Conservation (phyloP, 2,888 invertebrate species). For the Marronus borbonicus region DNA sequence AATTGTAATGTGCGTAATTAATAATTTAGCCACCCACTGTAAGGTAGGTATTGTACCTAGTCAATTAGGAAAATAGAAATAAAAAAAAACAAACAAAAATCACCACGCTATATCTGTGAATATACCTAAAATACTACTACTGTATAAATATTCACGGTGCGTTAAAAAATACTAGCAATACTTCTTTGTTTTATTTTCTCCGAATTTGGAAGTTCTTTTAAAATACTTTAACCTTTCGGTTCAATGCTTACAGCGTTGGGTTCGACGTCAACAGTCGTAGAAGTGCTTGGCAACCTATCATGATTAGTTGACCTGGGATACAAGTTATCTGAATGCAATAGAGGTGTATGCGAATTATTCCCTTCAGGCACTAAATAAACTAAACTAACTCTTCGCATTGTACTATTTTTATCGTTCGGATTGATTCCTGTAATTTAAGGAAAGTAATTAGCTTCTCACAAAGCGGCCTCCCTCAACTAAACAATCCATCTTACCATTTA, state of each 20-base stretch:
- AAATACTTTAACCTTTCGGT: conserved; percentile 45
- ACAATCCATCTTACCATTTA: conserved; percentile 56
- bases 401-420: conserved; percentile 53
- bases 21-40: no score
- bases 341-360: conserved; percentile 62
- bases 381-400: conserved; percentile 60
- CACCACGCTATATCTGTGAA: conserved; percentile 38
- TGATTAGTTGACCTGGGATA: conserved; percentile 66
- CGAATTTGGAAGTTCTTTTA: conserved; percentile 35
- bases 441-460: no score
- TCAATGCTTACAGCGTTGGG: conserved; percentile 34
- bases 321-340: conserved; percentile 59
- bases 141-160: conserved; percentile 49
- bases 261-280: conserved; percentile 43
- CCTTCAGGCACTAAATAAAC: conserved; percentile 58
- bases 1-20: no score
- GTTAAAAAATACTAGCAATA: conserved; percentile 50
- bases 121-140: conserved; percentile 49
- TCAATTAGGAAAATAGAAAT: conserved; percentile 53
- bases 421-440: conserved; percentile 53
- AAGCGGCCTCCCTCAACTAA: no score
- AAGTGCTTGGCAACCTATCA: conserved; percentile 59
- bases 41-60: no score
- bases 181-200: conserved; percentile 30
- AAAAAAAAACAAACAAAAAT: conserved; percentile 57